phyloP scores from a whole-genome alignment of 2,113 vertebrate species.

The Macquaria australasica region DNA sequence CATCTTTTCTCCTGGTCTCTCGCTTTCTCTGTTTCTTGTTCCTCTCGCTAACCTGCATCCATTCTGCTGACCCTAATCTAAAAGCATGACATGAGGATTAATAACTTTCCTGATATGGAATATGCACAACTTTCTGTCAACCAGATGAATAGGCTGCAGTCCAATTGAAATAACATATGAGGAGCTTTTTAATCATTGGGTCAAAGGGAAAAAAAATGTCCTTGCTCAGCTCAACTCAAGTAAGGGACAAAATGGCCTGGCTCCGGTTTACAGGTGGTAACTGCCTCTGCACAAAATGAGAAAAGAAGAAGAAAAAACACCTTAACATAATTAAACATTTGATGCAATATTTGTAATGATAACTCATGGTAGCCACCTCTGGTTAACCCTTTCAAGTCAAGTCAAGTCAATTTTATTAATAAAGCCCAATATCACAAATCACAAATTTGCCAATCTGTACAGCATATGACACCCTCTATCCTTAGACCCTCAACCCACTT shows the following conservation, averaged over 20 bases:
- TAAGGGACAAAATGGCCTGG: neutral
- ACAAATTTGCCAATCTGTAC: too few species aligned
- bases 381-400: neutral
- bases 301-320: neutral
- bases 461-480: too few species aligned
- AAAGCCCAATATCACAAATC: too few species aligned
- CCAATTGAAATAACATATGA: slow-evolving; percentile 73
- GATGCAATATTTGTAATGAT: neutral
- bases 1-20: slow-evolving; percentile 30
- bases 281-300: slow-evolving; percentile 6
- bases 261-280: slow-evolving; percentile 9
- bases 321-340: neutral
- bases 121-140: slow-evolving; percentile 77
- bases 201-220: slow-evolving; percentile 27
- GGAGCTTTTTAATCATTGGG: slow-evolving; percentile 76
- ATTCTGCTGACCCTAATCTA: slow-evolving; percentile 69
- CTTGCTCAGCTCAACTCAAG: neutral
- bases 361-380: neutral
- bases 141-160: slow-evolving; percentile 71
- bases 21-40: slow-evolving; percentile 35
- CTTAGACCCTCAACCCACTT: too few species aligned
- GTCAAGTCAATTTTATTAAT: too few species aligned
- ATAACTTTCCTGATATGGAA: slow-evolving; percentile 76
- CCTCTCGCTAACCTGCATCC: slow-evolving; percentile 53
- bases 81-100: slow-evolving; percentile 79